Conservation (phyloP, 2,797 vertebrate species). For the Siniperca obscura region DNA sequence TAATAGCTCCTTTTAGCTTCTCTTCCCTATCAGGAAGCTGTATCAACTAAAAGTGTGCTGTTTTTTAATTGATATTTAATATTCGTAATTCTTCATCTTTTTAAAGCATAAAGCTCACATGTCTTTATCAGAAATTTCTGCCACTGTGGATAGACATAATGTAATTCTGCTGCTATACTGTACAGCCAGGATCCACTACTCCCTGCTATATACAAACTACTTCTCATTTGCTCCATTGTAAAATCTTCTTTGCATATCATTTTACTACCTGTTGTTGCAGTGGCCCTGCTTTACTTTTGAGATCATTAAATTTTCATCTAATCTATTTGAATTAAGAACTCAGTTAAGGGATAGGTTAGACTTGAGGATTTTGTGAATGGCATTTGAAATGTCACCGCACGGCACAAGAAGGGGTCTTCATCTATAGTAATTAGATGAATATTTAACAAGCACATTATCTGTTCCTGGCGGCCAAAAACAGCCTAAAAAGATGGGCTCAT, state of each 20-base stretch:
- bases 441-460: slow-evolving; percentile 81
- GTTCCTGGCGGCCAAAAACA: slow-evolving; percentile 74
- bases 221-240: background rate
- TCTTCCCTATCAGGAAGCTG: background rate
- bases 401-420: slow-evolving; percentile 67
- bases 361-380: slow-evolving; percentile 74
- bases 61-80: background rate
- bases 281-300: slow-evolving; percentile 9
- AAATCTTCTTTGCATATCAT: slow-evolving; percentile 6
- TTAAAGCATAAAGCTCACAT: background rate
- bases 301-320: slow-evolving; percentile 56
- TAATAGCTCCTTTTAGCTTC: background rate
- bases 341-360: slow-evolving; percentile 61
- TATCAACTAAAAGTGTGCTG: background rate
- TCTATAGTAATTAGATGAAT: slow-evolving; percentile 81
- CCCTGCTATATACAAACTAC: background rate
- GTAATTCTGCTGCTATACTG: background rate
- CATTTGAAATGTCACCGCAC: slow-evolving; percentile 79
- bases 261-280: slow-evolving; percentile 17
- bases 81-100: background rate
- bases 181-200: background rate
- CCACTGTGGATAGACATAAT: background rate
- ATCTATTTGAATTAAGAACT: slow-evolving; percentile 59
- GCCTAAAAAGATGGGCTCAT: slow-evolving; percentile 55
- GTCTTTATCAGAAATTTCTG: background rate